Evolutionary conservation across 2,113 vertebrate species (phyloP), one percentile per base, ranked within the genome.

Genomic region (chimpanzee (Pan troglodytes)): DNA sequence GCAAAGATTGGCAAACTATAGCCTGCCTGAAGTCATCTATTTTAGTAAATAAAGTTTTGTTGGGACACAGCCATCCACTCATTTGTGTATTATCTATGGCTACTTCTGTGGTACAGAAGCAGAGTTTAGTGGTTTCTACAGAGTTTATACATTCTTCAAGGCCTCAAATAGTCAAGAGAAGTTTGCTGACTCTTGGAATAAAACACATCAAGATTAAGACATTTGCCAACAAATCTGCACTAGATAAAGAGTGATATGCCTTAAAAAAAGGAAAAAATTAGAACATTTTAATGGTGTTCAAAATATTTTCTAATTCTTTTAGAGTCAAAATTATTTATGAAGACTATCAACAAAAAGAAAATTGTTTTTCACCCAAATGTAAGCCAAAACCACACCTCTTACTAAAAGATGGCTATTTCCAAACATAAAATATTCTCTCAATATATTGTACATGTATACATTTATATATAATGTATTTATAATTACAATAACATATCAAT

Each of bases 51-150:
- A 38, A 48, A 68, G 9, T 75, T 32, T 82, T 4, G 32, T 9
- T 84, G 16, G 5, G 23, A 55, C 30, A 70, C 6, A 59, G 3
- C 6, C 14, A 79, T 4, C 1, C 1, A 27, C 8, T 70, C 17
- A 72, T 16, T 7, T 35, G 13, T 32, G 5, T n/a, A 10, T 48
- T 70, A 17, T 55, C 30, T 55, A 1, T 5, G 59, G 8, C 5
- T 45, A 38, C 1, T 50, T 50, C 40, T 14, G 35, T 43, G 12
- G 22, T 59, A 9, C 6, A 43, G 8, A 5, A 1, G 2, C 13
- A 78, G 9, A 72, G 8, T 50, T 48, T 0, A 20, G 1, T 82
- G 4, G 0, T 16, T 78, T 61, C 2, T 45, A 4, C 5, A 14
- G 27, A 59, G 23, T 55, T 2, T 45, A 4, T 13, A 38, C 3